Percentiles rank a stretch among this genome's conserved stretches.
Conservation (phyloP, 2,113 vertebrate species). For the Oreocharis arfaki region DNA sequence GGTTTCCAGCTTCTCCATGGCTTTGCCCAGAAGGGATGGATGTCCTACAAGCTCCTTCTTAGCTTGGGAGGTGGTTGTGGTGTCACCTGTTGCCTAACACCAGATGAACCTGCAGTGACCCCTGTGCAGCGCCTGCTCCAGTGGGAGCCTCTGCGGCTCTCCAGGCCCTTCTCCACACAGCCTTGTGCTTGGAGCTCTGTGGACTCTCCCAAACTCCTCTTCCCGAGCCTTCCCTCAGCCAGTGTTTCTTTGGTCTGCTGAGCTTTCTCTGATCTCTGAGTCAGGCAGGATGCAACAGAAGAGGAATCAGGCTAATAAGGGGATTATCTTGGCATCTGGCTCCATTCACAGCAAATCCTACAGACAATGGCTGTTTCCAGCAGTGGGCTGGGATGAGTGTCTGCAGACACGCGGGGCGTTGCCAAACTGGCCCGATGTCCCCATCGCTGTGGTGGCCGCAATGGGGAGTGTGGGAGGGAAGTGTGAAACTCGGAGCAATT, state of each 20-base stretch:
- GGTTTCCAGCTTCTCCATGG: not conserved
- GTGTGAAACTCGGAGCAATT: not conserved
- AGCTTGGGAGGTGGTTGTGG: not conserved
- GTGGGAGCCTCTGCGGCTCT: not conserved
- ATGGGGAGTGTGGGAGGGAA: not conserved
- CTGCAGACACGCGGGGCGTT: fast-evolving
- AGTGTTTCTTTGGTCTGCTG: not conserved
- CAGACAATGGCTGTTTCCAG: not conserved
- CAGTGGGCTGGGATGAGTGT: not conserved
- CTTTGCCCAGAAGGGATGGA: not conserved
- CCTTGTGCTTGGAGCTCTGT: not conserved
- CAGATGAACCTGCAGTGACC: not conserved
- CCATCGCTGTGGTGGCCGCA: not conserved
- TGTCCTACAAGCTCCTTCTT: not conserved
- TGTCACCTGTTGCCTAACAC: not conserved
- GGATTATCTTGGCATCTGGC: slow-evolving; percentile 33
- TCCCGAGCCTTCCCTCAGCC: not conserved
- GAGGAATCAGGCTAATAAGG: not conserved
- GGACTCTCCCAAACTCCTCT: not conserved
- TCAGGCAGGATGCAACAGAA: not conserved
- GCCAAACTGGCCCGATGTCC: not conserved
- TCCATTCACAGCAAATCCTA: not conserved
- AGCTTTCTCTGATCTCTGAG: not conserved
- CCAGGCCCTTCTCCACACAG: not conserved
- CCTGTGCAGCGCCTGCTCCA: not conserved